These are phyloP conservation scores for Monochamus saltuarius DNA, from an alignment of 1,140 invertebrate genomes.

Conservation along the genomic window DNA sequence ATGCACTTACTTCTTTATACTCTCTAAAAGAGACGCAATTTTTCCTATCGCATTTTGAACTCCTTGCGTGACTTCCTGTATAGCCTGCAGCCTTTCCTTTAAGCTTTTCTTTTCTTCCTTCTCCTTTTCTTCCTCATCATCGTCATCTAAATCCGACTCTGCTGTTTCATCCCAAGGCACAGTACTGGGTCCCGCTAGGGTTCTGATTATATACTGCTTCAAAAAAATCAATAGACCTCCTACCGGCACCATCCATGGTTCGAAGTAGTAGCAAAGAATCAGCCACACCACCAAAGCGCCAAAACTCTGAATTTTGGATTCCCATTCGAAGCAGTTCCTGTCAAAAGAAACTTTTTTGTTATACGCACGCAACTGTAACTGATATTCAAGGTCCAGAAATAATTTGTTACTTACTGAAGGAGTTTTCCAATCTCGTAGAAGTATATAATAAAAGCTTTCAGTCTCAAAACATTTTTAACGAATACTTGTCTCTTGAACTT, in stretches of 20 bases:
- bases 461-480: conserved; percentile 88
- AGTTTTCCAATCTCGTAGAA: conserved; percentile 89
- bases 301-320: conserved; percentile 85
- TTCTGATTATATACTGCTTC: conserved; percentile 68
- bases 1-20: conserved; percentile 83
- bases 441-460: conserved; percentile 86
- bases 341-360: conserved; percentile 44
- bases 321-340: conserved; percentile 97
- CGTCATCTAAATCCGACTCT: conserved; percentile 62
- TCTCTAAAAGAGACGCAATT: conserved; percentile 88
- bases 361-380: too few relatives aligned
- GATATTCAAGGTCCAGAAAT: too few relatives aligned
- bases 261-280: conserved; percentile 77
- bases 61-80: conserved; percentile 92
- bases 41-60: conserved; percentile 94
- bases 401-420: conserved; percentile 81
- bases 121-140: conserved; percentile 71
- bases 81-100: conserved; percentile 89
- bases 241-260: conserved; percentile 86
- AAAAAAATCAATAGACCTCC: conserved; percentile 74
- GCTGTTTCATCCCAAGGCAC: conserved; percentile 78
- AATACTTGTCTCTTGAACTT: conserved; percentile 96
- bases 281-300: conserved; percentile 85
- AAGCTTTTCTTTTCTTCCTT: conserved; percentile 95
- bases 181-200: conserved; percentile 51